Conservation (phyloP, 2,888 invertebrate species). For the Chesias legatella region DNA sequence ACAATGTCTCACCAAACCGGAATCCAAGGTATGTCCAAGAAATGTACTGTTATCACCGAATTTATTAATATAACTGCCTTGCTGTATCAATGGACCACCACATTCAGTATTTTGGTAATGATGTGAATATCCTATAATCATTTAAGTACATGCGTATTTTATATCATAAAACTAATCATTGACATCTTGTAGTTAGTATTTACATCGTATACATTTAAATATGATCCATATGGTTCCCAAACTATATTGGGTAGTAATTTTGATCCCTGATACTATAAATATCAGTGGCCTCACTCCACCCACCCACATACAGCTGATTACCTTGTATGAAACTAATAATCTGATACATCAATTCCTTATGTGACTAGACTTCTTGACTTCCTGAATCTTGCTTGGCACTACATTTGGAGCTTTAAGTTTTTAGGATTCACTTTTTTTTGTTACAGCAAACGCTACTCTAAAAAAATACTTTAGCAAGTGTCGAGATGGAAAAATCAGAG, state of each 20-base stretch:
- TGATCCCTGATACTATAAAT: background rate
- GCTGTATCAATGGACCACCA: too few species aligned
- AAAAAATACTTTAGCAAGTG: slow-evolving; percentile 91
- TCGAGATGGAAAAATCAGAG: slow-evolving; percentile 88
- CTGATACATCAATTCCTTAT: too few species aligned
- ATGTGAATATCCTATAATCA: too few species aligned
- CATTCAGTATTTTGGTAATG: too few species aligned
- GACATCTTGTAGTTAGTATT: too few species aligned
- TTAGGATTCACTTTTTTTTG: slow-evolving; percentile 2
- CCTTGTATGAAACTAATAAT: background rate
- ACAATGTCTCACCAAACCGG: slow-evolving; percentile 95
- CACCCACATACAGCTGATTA: background rate
- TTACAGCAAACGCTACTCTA: slow-evolving; percentile 90
- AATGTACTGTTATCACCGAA: slow-evolving; percentile 24
- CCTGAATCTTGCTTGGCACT: too few species aligned
- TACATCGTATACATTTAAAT: too few species aligned
- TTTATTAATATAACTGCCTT: slow-evolving; percentile 25
- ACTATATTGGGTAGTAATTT: background rate
- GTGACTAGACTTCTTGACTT: too few species aligned
- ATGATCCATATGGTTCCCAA: too few species aligned
- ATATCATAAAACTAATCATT: too few species aligned
- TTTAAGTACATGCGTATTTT: too few species aligned
- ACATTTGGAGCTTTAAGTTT: too few species aligned
- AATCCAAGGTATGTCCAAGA: slow-evolving; percentile 85
- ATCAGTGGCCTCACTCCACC: slow-evolving; percentile 2